phyloP scores from a whole-genome alignment of 2,113 vertebrate species.

The Fregata magnificens region DNA sequence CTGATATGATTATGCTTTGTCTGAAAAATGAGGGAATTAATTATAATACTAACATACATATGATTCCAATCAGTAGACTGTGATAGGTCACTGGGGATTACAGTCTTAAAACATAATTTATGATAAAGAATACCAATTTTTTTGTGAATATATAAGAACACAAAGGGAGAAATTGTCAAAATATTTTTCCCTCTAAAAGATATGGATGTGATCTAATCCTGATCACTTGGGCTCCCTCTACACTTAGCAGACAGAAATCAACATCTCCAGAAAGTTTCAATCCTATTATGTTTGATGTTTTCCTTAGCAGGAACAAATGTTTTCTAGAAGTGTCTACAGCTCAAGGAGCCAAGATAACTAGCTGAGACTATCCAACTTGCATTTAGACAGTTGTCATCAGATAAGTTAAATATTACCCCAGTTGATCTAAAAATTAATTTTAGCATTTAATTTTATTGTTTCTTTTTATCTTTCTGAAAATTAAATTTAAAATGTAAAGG shows the following conservation, averaged over 20 bases:
- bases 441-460: not conserved
- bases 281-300: not conserved
- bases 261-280: not conserved
- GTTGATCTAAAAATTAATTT: not conserved
- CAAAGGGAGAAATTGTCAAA: not conserved
- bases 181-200: not conserved
- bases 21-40: not conserved
- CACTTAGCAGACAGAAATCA: not conserved
- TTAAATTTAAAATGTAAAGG: not conserved
- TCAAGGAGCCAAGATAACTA: not conserved
- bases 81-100: not conserved
- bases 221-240: not conserved
- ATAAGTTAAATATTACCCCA: not conserved
- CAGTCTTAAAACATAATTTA: not conserved
- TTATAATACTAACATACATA: not conserved
- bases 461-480: not conserved
- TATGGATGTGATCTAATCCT: not conserved
- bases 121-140: not conserved
- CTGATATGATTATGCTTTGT: not conserved
- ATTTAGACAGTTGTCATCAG: not conserved
- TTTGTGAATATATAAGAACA: not conserved
- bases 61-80: not conserved
- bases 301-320: not conserved
- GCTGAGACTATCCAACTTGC: not conserved
- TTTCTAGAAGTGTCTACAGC: not conserved